Conservation (phyloP, 2,113 vertebrate species). For the Neoarius graeffei region DNA sequence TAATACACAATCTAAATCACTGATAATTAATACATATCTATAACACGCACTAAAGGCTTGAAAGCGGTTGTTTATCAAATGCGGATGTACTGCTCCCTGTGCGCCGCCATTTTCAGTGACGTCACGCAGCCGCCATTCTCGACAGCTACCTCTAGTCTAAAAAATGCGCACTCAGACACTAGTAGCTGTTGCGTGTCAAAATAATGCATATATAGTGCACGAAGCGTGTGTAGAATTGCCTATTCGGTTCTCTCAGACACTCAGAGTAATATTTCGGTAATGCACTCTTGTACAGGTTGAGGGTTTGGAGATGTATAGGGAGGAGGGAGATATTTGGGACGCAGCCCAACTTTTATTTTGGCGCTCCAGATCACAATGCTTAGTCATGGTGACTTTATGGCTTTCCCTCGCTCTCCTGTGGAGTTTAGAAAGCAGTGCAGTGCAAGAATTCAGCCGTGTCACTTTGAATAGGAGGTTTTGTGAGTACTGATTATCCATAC, state of each 20-base stretch:
- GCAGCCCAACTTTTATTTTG: conserved; percentile 70
- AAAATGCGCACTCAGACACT: not conserved
- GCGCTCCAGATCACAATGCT: conserved; percentile 71
- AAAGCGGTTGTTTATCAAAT: not conserved
- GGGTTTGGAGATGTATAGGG: not conserved
- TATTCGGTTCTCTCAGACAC: not conserved
- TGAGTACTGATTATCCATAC: conserved; percentile 2
- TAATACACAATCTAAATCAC: too few relatives aligned
- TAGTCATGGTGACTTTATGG: conserved; percentile 81
- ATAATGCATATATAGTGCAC: not conserved
- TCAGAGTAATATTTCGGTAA: not conserved
- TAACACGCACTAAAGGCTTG: not conserved
- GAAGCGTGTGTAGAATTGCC: not conserved
- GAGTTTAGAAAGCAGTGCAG: not conserved
- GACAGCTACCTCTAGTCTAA: too few relatives aligned
- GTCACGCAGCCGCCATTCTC: not conserved
- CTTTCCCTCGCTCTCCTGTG: conserved; percentile 48
- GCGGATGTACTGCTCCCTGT: not conserved
- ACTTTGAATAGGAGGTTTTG: not conserved
- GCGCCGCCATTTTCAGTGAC: not conserved
- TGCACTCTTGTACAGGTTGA: not conserved
- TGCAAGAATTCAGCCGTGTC: not conserved
- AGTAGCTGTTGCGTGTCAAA: too few relatives aligned
- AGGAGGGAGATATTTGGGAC: conserved; percentile 25
- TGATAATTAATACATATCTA: not conserved